Percentiles rank a stretch among this genome's conserved stretches.
Evolutionary conservation across 2,113 vertebrate genomes (phyloP).

Genomic region (Lontra canadensis): DNA sequence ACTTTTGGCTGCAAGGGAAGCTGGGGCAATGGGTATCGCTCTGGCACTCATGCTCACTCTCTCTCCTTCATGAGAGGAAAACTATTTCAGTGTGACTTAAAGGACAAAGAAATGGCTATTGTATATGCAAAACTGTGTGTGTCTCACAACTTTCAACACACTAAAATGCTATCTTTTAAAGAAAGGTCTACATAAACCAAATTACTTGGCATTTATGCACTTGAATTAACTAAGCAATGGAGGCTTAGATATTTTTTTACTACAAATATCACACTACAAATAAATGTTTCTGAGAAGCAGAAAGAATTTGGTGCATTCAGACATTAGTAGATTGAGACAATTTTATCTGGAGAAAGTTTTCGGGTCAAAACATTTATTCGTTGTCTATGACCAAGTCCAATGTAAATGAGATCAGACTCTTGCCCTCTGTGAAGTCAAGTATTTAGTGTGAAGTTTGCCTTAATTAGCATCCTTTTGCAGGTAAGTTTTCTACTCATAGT

Average conservation of each 20-base stretch:
- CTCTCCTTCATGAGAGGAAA: neutral
- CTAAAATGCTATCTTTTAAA: neutral
- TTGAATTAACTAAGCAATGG: neutral
- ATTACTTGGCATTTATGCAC: neutral
- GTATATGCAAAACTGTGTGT: neutral
- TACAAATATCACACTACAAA: no score
- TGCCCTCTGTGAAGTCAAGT: neutral
- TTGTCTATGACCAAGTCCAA: neutral
- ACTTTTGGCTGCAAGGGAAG: neutral
- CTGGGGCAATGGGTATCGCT: neutral
- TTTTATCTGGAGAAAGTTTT: constrained; percentile 9
- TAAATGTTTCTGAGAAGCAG: neutral
- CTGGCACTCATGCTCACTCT: neutral
- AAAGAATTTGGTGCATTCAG: neutral
- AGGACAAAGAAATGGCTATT: neutral
- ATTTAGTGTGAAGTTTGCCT: neutral
- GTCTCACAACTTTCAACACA: neutral
- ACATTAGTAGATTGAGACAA: neutral
- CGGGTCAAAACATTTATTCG: neutral
- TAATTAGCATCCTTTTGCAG: neutral
- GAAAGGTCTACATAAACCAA: neutral
- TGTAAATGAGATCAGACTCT: neutral
- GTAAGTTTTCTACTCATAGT: neutral
- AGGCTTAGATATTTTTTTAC: neutral
- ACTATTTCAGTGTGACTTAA: neutral